These are phyloP conservation scores for Arenicola marina DNA, from an alignment of 2,888 invertebrate species.

Conservation along the genomic window DNA sequence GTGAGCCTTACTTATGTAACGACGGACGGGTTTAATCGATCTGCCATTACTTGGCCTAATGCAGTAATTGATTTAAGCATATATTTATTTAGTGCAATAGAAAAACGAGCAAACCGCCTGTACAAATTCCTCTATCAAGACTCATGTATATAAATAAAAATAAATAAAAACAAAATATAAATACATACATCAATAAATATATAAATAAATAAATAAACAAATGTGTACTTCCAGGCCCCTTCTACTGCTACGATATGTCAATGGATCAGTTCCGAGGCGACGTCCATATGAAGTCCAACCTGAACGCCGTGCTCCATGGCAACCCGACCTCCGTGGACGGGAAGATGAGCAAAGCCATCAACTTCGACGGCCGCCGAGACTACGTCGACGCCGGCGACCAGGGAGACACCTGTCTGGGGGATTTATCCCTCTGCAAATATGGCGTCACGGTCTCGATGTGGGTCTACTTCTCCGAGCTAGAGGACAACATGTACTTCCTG, in stretches of 20 bases:
- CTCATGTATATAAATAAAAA: too few relatives aligned
- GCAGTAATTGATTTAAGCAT: too few relatives aligned
- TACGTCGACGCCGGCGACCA: conserved; percentile 44
- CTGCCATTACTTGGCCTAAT: too few relatives aligned
- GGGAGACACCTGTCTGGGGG: conserved; percentile 39
- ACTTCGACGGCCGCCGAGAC: conserved; percentile 46
- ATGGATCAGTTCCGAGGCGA: conserved; percentile 37
- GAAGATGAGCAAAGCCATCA: conserved; percentile 27
- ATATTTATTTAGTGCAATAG: too few relatives aligned
- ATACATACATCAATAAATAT: too few relatives aligned
- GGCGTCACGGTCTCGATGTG: conserved; percentile 52
- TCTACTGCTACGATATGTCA: conserved; percentile 45
- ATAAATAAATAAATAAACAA: too few relatives aligned
- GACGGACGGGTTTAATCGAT: too few relatives aligned
- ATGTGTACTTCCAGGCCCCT: conserved; percentile 50
- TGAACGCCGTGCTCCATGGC: conserved; percentile 15
- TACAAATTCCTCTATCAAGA: too few relatives aligned
- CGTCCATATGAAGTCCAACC: neutral
- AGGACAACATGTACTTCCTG: conserved; percentile 38
- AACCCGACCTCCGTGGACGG: conserved; percentile 27
- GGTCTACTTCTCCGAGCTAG: conserved; percentile 42
- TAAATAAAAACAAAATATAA: too few relatives aligned
- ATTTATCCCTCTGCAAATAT: conserved; percentile 42
- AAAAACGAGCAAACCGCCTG: too few relatives aligned
- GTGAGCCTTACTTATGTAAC: too few relatives aligned